Evolutionary conservation across 2,888 invertebrate genomes (phyloP).

Genomic region (Ichneumoninae sp.): DNA sequence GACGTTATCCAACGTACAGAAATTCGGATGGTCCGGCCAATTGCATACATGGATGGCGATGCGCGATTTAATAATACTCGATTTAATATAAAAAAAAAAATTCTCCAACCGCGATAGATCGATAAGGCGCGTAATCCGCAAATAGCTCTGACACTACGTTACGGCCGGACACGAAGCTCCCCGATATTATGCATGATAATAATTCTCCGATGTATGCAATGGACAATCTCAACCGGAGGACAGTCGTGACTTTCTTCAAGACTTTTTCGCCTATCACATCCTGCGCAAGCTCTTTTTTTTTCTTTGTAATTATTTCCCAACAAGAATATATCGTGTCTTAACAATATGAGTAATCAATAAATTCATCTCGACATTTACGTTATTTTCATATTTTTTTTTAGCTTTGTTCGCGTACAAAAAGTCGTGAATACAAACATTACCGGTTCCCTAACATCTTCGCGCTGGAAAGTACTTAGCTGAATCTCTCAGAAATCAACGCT

Average conservation of each 20-base stretch:
- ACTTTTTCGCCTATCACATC: constrained; percentile 56
- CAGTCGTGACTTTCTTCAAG: constrained; percentile 43
- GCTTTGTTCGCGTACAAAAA: constrained; percentile 62
- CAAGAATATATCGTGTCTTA: constrained; percentile 65
- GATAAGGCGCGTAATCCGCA: constrained; percentile 30
- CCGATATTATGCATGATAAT: neutral
- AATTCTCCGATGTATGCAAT: constrained; percentile 42
- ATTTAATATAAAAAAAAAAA: neutral
- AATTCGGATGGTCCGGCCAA: constrained; percentile 42
- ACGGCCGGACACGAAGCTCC: constrained; percentile 13
- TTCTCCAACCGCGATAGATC: neutral
- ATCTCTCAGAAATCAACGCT: constrained; percentile 37
- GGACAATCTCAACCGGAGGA: constrained; percentile 46
- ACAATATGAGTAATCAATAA: constrained; percentile 63
- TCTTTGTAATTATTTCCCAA: constrained; percentile 57
- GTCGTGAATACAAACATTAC: constrained; percentile 64
- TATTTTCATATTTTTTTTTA: constrained; percentile 38
- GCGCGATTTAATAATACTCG: constrained; percentile 18
- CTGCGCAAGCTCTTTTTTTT: constrained; percentile 59
- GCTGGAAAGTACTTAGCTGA: constrained; percentile 47
- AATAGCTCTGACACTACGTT: constrained; percentile 16
- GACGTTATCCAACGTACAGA: constrained; percentile 55
- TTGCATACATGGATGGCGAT: constrained; percentile 44
- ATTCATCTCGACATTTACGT: constrained; percentile 57
- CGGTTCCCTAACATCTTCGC: constrained; percentile 30